Conservation (phyloP, 2,888 invertebrate species). For the Acronicta aceris region DNA sequence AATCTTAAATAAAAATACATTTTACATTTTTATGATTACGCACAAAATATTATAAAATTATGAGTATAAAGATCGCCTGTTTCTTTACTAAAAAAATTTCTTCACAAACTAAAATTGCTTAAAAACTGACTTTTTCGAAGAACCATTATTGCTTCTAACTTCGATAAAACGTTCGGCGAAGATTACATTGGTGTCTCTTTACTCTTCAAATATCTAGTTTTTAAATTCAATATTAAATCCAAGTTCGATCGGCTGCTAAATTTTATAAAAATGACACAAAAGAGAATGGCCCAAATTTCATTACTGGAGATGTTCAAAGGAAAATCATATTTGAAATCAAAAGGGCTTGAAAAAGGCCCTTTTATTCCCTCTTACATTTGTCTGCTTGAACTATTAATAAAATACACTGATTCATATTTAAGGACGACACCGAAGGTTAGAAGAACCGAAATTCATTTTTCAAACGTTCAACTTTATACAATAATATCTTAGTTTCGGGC, state of each 20-base stretch:
- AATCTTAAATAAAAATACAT: conserved; percentile 5
- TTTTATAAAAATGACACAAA: conserved; percentile 35
- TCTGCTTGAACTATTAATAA: conserved; percentile 48
- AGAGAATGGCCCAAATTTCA: conserved; percentile 38
- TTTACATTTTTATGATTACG: not conserved
- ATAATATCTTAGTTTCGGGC: conserved; percentile 26
- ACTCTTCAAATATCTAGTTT: conserved; percentile 57
- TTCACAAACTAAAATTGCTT: conserved; percentile 39
- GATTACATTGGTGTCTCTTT: conserved; percentile 68
- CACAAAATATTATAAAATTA: not conserved
- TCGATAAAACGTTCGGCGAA: conserved; percentile 61
- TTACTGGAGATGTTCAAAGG: conserved; percentile 43
- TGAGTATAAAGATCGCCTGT: conserved; percentile 13
- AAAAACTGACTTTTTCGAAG: conserved; percentile 47
- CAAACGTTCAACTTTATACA: conserved; percentile 29
- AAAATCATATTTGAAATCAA: conserved; percentile 51
- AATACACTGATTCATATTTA: conserved; percentile 44
- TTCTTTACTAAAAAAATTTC: conserved; percentile 44
- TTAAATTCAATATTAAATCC: conserved; percentile 57
- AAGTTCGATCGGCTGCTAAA: conserved; percentile 59
- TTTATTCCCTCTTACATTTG: conserved; percentile 38
- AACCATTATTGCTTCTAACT: conserved; percentile 70
- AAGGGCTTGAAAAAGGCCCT: conserved; percentile 35
- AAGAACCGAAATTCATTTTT: conserved; percentile 36
- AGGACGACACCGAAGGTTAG: conserved; percentile 8